Evolutionary conservation across 2,888 invertebrate species (phyloP), one percentile per base, ranked within the genome.

Genomic region (Tryphoninae sp.): DNA sequence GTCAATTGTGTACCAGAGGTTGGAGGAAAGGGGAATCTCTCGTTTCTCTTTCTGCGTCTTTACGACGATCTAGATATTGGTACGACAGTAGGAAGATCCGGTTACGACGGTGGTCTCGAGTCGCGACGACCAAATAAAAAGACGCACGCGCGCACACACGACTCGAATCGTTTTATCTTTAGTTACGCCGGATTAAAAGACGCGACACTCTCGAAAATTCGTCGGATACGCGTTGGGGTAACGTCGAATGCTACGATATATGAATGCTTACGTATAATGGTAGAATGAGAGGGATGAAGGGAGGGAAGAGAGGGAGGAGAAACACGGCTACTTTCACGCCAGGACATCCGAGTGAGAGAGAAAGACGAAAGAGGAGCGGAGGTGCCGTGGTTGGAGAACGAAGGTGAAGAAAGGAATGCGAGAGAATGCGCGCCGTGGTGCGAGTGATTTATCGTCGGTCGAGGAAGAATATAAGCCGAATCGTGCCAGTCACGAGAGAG

Each of bases 401-500:
- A 79, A 81, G 81, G 79, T 79, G 79, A 82, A 72, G 82, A 82
- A 73, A 78, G 75, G 81, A 82, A 78, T 78, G 75, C 78, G 72
- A 75, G 76, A 73, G 74, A 76, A 76, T 75, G 75, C n/a, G 65
- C 22, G 65, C 67, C 45, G 22, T 53, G 72, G 76, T 76, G 79
- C 68, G 73, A 79, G 72, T 73, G 76, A 80, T 82, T 82, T 82
- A 79, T 82, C 62, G 68, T 73, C 72, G 79, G 68, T 61, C 65
- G 79, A 82, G 73, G 79, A 82, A 72, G 82, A 79, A 74, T 76
- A 76, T 76, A 82, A 76, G 61, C 79, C 79, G 79, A 82, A 82
- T 82, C 79, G 82, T 79, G 76, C 75, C 79, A 82, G 82, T 82
- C 82, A 79, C 82, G 74, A 69, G 78, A 62, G 76, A 82, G 76